Conservation (phyloP, 2,888 invertebrate species). For the Panopea generosa region DNA sequence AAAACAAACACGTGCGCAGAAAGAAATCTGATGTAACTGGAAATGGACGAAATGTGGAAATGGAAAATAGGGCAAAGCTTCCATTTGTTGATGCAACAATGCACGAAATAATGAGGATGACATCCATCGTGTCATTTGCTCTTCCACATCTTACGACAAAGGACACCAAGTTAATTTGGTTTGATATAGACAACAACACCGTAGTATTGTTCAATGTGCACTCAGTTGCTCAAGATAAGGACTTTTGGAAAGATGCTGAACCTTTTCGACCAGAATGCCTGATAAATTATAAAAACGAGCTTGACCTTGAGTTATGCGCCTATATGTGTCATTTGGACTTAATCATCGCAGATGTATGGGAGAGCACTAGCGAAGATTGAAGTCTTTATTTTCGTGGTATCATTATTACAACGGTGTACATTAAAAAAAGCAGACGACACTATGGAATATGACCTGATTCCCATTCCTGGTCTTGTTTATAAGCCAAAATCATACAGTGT, state of each 20-base stretch:
- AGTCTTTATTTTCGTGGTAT: slow-evolving; percentile 63
- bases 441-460: no score
- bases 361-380: slow-evolving; percentile 69
- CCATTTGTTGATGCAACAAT: slow-evolving; percentile 65
- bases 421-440: no score
- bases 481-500: no score
- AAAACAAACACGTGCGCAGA: slow-evolving; percentile 57
- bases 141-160: slow-evolving; percentile 65
- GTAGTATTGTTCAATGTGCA: slow-evolving; percentile 51
- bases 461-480: no score
- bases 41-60: slow-evolving; percentile 60
- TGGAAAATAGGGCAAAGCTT: slow-evolving; percentile 41
- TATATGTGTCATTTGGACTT: slow-evolving; percentile 64
- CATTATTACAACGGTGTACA: no score
- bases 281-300: background rate
- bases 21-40: no score
- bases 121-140: slow-evolving; percentile 61
- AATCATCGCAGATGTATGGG: slow-evolving; percentile 74
- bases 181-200: slow-evolving; percentile 25
- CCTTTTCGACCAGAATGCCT: slow-evolving; percentile 48
- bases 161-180: slow-evolving; percentile 29
- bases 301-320: slow-evolving; percentile 31
- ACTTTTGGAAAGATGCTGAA: slow-evolving; percentile 20
- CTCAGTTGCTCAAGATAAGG: slow-evolving; percentile 41
- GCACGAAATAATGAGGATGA: slow-evolving; percentile 62